These are phyloP conservation scores for Bombus difficillimus DNA, from an alignment of 1,140 invertebrate species.

Conservation along the genomic window DNA sequence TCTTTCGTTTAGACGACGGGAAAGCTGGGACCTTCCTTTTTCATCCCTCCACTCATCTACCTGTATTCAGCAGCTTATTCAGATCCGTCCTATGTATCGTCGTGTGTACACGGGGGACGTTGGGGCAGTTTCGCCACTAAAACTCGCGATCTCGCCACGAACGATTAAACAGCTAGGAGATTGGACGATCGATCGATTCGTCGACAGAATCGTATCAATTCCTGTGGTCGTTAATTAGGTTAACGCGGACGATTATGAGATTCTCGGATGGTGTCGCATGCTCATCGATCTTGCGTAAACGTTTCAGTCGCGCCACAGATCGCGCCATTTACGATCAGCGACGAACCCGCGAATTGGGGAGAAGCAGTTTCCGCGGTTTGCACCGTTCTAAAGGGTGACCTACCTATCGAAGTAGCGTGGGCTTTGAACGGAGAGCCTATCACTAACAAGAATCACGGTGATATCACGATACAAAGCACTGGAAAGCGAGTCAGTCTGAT, in stretches of 20 bases:
- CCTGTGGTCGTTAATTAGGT: constrained; percentile 20
- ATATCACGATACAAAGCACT: constrained; percentile 67
- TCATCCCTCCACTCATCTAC: background rate
- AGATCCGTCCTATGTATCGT: constrained; percentile 6
- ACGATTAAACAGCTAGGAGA: background rate
- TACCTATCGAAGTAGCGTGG: constrained; percentile 86
- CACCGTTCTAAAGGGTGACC: constrained; percentile 87
- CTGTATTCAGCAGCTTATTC: constrained; percentile 4
- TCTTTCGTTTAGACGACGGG: constrained; percentile 38
- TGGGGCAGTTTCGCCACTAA: background rate
- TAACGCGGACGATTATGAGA: constrained; percentile 12
- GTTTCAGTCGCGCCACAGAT: constrained; percentile 83
- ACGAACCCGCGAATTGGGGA: constrained; percentile 85
- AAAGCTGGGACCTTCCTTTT: constrained; percentile 29
- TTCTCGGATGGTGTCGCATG: background rate
- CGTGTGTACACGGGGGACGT: constrained; percentile 15
- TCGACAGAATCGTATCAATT: background rate
- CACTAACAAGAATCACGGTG: constrained; percentile 55
- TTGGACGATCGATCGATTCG: constrained; percentile 7
- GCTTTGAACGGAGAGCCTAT: constrained; percentile 83
- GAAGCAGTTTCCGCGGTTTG: constrained; percentile 86
- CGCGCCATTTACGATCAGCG: constrained; percentile 84
- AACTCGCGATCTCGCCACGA: background rate
- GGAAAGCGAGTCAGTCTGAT: constrained; percentile 89
- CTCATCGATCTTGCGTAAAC: constrained; percentile 21